These are phyloP conservation scores for Chrysogorgia sp. DNA, from an alignment of 92 coral and sea anemone species.

Conservation along the genomic window DNA sequence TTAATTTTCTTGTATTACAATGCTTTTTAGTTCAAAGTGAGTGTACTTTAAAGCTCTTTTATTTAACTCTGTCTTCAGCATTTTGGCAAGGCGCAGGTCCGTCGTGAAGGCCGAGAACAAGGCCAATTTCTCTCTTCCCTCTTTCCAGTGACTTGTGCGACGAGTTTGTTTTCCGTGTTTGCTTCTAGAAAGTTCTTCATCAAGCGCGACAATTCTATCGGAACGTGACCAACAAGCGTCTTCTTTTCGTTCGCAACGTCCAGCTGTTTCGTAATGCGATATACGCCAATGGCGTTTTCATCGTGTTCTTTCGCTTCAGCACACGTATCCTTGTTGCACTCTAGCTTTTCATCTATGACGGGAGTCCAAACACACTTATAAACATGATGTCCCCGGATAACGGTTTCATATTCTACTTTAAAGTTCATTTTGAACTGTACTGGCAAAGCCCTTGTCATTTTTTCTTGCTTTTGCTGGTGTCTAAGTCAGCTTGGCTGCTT, in stretches of 20 bases:
- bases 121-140: too few relatives aligned
- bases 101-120: too few relatives aligned
- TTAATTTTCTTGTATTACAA: too few relatives aligned
- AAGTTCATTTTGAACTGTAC: conserved; percentile 50
- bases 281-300: conserved; percentile 41
- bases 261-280: conserved; percentile 36
- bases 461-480: conserved; percentile 49
- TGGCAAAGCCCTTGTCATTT: conserved; percentile 60
- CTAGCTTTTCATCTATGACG: conserved; percentile 44
- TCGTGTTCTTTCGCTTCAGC: conserved; percentile 53
- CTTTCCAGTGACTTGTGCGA: too few relatives aligned
- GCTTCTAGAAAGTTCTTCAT: conserved; percentile 25
- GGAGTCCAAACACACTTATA: conserved; percentile 46
- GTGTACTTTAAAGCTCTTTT: too few relatives aligned
- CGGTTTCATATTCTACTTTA: conserved; percentile 52
- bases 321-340: conserved; percentile 43
- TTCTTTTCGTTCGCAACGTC: conserved; percentile 30
- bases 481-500: conserved; percentile 48
- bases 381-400: too few relatives aligned
- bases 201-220: conserved; percentile 30
- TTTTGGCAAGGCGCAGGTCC: too few relatives aligned
- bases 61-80: too few relatives aligned
- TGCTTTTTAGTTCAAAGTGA: too few relatives aligned
- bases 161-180: too few relatives aligned
- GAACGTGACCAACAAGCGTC: conserved; percentile 35